These are phyloP conservation scores for Atta texana DNA, from an alignment of 1,140 invertebrate genomes.

Conservation along the genomic window DNA sequence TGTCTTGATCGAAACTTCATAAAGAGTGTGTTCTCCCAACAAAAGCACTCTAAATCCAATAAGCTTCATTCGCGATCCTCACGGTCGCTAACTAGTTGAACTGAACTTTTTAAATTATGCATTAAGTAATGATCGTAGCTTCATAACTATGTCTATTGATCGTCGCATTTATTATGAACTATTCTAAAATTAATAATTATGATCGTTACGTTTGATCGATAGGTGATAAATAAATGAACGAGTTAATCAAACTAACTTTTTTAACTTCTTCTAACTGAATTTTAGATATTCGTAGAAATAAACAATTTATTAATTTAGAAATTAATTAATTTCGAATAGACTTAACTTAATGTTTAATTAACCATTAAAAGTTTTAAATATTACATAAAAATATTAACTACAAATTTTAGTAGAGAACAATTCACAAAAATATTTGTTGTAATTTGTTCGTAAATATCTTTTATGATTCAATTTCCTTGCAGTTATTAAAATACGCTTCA, in stretches of 20 bases:
- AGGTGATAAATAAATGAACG: not conserved
- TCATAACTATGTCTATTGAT: slow-evolving; percentile 25
- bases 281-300: not conserved
- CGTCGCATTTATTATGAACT: slow-evolving; percentile 3
- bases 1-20: slow-evolving; percentile 64
- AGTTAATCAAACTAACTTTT: not conserved
- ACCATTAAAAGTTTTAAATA: not conserved
- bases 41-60: slow-evolving; percentile 44
- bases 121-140: slow-evolving; percentile 26
- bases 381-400: not conserved
- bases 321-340: not conserved
- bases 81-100: slow-evolving; percentile 43
- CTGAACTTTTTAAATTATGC: slow-evolving; percentile 51
- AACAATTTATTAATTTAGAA: not conserved
- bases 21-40: slow-evolving; percentile 39
- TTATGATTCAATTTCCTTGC: not conserved
- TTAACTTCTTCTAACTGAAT: not conserved
- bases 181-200: slow-evolving; percentile 31
- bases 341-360: not conserved
- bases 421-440: not conserved
- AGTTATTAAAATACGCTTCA: slow-evolving; percentile 12
- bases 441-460: slow-evolving; percentile 10
- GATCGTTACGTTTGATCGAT: not conserved
- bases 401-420: not conserved
- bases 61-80: slow-evolving; percentile 41